Base-by-base conservation (phyloP, 2,797 vertebrate genomes). In the Rhincodon typus region DNA sequence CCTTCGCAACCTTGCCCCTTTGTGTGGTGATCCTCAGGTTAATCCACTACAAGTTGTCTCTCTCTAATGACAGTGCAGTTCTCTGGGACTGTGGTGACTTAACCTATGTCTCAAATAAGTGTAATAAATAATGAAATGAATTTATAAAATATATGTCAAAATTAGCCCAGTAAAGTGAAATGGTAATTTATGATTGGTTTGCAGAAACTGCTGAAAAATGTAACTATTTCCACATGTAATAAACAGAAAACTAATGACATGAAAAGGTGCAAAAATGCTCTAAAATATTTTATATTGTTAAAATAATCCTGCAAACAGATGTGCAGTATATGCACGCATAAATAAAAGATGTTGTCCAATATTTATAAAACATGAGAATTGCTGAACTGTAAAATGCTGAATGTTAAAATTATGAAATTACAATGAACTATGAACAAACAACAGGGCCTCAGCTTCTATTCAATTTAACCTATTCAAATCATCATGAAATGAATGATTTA, bases 111-210 rank as follows among this genome's bases (percentile, higher is more conserved):
- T 62, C 53, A 57, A 94, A 72, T 94, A 38, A 94, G 46, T 94
- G 93, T 67, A 94, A 94, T 91, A 91, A 91, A 91, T 94, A 94
- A 13, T 94, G 67, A 72, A 72, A 72, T 72, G 21, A 95, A 95
- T 50, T 50, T 95, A 77, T 25, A 93, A 19, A 50, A 94, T 94
- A 94, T 74, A 53, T 50, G 50, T 74, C 30, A n/a, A 34, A 77
- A 53, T 77, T 77, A 95, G 72, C 70, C 50, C 74, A 50, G 42
- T 4, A 77, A 57, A 27, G 70, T 95, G 69, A 72, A 74, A 77
- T 95, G 70, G 30, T 21, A n/a, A 95, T 34, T 72, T 46, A 46
- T 5, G 50, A 93, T 93, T 69, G 90, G 53, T 62, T 91, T 19
- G 17, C 57, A 66, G 30, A 19, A 38, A 91, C n/a, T 69, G n/a